Evolutionary conservation across 1,140 invertebrate genomes (phyloP).

Genomic region (Olivierus martensii): DNA sequence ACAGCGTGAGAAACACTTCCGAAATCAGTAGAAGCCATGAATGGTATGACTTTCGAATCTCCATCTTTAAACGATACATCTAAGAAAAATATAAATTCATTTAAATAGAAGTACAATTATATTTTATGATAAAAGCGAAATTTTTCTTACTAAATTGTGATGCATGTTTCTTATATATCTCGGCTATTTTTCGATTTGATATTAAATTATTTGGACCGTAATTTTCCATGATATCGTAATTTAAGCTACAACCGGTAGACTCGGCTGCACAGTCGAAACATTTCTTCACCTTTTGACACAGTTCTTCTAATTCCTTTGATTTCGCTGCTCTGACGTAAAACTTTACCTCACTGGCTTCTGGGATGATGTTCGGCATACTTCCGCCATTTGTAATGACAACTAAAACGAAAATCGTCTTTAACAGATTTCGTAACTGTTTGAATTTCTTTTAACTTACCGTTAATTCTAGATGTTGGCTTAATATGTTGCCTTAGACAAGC

Average conservation of each 20-base stretch:
- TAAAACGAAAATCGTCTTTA: too few species aligned
- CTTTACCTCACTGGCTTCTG: constrained; percentile 25
- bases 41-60: constrained; percentile 8
- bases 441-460: too few species aligned
- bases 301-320: constrained; percentile 20
- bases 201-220: constrained; percentile 15
- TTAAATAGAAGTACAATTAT: background rate
- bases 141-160: constrained; percentile 7
- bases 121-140: background rate
- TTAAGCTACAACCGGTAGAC: constrained; percentile 26
- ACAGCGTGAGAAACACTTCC: constrained; percentile 31
- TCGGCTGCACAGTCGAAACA: constrained; percentile 27
- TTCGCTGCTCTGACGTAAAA: constrained; percentile 26
- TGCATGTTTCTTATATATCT: constrained; percentile 18
- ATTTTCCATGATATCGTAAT: background rate
- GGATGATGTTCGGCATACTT: constrained; percentile 29
- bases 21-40: constrained; percentile 26
- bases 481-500: constrained; percentile 22
- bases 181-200: constrained; percentile 19
- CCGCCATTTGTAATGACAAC: constrained; percentile 27
- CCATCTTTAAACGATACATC: constrained; percentile 11
- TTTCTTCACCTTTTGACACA: constrained; percentile 22
- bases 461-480: constrained; percentile 20
- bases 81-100: background rate
- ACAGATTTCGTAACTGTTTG: too few species aligned